Evolutionary conservation across 2,113 vertebrate genomes (phyloP), one percentile per base, ranked within the genome.

Genomic region (Gallinago jamesoni): DNA sequence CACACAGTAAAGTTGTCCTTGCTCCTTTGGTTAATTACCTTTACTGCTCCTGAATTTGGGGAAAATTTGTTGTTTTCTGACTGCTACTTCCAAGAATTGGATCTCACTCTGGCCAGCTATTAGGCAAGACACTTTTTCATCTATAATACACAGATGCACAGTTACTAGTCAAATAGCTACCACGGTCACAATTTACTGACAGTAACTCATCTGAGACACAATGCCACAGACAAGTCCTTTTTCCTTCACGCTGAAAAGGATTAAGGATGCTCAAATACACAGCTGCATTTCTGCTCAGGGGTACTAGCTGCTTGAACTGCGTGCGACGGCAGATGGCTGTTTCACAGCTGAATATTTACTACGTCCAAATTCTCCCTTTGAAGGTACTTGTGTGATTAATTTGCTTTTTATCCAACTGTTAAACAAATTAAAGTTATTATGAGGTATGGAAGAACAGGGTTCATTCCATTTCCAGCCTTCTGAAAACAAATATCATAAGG

Each of bases 351-450:
- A 93, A 28, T 82, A 90, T 94, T 86, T 88, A 48, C 35, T 80
- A 14, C 2, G 0, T 55, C 43, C 74, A 87, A 28, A 62, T 77
- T 83, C 37, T 94, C 81, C 63, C 67, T 94, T 87, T 88, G 85
- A 83, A 95, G 33, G 39, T 63, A 70, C 55, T 73, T 62, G 12
- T 62, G 39, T 86, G 50, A 87, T 93, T 69, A 91, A 88, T 73
- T 95, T 81, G 33, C 41, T 80, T 93, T 96, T 88, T 88, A 90
- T 83, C 72, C 72, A 91, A 84, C 82, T 92, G 84, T 89, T 96
- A 91, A 96, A 82, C 56, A 94, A 92, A 94, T 84, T 87, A 64
- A 94, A 82, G 25, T 88, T 87, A 77, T 86, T 90, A 91, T 37
- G 33, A 90, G 47, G 43, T 69, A 90, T 67, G 52, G 75, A 90